Conservation (phyloP, 2,888 invertebrate genomes). For the Drosophila merina region DNA sequence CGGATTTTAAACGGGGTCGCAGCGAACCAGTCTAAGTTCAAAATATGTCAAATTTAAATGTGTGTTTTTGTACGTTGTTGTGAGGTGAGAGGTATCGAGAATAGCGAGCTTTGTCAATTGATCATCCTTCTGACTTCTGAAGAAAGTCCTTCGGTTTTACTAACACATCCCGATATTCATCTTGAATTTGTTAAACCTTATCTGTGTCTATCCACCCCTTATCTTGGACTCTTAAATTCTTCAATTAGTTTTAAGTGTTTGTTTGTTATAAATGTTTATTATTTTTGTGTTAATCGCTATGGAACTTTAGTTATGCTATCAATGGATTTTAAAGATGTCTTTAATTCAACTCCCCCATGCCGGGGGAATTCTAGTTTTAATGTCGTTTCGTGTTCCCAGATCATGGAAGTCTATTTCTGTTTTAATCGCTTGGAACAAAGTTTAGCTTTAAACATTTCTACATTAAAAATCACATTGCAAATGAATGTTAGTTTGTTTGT, state of each 20-base stretch:
- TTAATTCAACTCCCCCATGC: conserved; percentile 34
- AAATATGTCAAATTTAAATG: conserved; percentile 23
- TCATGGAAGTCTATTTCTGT: conserved; percentile 36
- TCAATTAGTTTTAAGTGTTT: conserved; percentile 70
- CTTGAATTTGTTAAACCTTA: conserved; percentile 51
- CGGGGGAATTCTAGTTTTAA: conserved; percentile 46
- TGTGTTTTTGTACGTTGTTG: conserved; percentile 44
- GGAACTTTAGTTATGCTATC: conserved; percentile 41
- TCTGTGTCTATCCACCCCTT: conserved; percentile 37
- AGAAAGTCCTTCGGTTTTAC: conserved; percentile 55
- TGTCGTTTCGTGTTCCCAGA: conserved; percentile 30
- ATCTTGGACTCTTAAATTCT: conserved; percentile 35
- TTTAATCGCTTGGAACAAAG: conserved; percentile 48
- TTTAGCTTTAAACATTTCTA: conserved; percentile 48
- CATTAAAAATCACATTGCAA: conserved; percentile 26
- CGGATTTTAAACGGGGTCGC: conserved; percentile 25
- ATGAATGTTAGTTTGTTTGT: conserved; percentile 65
- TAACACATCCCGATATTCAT: conserved; percentile 28
- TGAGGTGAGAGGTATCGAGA: conserved; percentile 25
- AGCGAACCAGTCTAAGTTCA: conserved; percentile 33
- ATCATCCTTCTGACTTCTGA: conserved; percentile 3
- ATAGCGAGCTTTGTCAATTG: conserved; percentile 33
- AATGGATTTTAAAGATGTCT: conserved; percentile 14
- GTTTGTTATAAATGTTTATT: conserved; percentile 71
- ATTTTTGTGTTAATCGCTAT: conserved; percentile 21